These are phyloP conservation scores for Hermaeophaga mercurialis DNA, from an alignment of 2,888 invertebrate genomes.

Conservation along the genomic window DNA sequence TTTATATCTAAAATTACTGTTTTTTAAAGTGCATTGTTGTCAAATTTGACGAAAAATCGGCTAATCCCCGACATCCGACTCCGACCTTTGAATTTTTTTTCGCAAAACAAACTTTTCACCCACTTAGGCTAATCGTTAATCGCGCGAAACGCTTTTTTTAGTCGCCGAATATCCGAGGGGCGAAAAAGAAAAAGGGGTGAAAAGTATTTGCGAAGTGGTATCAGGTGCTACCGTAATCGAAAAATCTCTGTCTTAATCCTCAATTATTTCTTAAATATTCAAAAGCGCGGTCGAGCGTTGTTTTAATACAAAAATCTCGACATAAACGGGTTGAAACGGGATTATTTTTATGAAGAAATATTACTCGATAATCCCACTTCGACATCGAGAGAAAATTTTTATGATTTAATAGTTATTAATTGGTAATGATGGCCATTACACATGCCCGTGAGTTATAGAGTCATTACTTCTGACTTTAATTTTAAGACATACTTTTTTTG, in stretches of 20 bases:
- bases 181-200: conserved; percentile 34
- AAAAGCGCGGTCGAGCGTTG: conserved; percentile 40
- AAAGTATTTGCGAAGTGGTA: conserved; percentile 43
- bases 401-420: too few relatives aligned
- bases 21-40: too few relatives aligned
- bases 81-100: too few relatives aligned
- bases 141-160: conserved; percentile 24
- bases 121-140: conserved; percentile 23
- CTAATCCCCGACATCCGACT: neutral
- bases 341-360: too few relatives aligned
- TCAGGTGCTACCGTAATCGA: conserved; percentile 52
- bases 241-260: conserved; percentile 51
- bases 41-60: too few relatives aligned
- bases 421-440: too few relatives aligned
- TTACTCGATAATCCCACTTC: too few relatives aligned
- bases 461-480: too few relatives aligned
- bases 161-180: conserved; percentile 24
- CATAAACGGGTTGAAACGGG: conserved; percentile 9
- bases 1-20: too few relatives aligned
- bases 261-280: conserved; percentile 52
- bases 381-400: too few relatives aligned
- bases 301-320: conserved; percentile 34
- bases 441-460: too few relatives aligned
- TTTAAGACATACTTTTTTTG: too few relatives aligned
- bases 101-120: conserved; percentile 16